Evolutionary conservation across 2,797 vertebrate species (phyloP).

Genomic region (Tinamus major): DNA sequence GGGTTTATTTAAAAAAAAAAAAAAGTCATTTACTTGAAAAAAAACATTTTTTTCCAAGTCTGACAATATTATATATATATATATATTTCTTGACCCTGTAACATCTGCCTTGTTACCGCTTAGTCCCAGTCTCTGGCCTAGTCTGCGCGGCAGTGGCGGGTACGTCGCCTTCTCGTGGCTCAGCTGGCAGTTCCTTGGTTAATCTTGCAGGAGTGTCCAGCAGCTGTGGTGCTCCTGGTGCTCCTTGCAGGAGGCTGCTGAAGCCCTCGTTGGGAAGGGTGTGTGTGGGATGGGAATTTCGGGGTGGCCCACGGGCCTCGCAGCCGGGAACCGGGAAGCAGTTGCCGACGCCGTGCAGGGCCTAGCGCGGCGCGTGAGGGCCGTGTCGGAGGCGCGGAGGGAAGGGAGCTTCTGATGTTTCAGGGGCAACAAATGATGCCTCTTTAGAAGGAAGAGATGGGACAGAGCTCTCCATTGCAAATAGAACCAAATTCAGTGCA

Average conservation of each 20-base stretch:
- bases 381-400: not conserved
- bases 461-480: not conserved
- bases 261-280: fast-evolving
- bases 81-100: not conserved
- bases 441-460: not conserved
- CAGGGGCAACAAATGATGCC: not conserved
- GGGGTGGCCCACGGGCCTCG: not conserved
- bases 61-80: not conserved
- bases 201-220: not conserved
- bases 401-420: not conserved
- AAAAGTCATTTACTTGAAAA: no score
- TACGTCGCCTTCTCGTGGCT: not conserved
- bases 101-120: not conserved
- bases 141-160: fast-evolving
- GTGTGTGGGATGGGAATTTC: not conserved
- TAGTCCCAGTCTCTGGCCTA: not conserved
- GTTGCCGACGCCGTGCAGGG: not conserved
- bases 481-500: not conserved
- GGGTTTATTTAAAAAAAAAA: not conserved
- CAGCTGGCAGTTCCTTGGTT: not conserved
- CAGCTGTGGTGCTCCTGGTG: not conserved
- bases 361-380: not conserved
- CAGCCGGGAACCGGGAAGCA: not conserved
- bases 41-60: not conserved
- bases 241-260: not conserved